phyloP scores from a whole-genome alignment of 1,140 invertebrate genomes.

The Campoletis sonorensis region DNA sequence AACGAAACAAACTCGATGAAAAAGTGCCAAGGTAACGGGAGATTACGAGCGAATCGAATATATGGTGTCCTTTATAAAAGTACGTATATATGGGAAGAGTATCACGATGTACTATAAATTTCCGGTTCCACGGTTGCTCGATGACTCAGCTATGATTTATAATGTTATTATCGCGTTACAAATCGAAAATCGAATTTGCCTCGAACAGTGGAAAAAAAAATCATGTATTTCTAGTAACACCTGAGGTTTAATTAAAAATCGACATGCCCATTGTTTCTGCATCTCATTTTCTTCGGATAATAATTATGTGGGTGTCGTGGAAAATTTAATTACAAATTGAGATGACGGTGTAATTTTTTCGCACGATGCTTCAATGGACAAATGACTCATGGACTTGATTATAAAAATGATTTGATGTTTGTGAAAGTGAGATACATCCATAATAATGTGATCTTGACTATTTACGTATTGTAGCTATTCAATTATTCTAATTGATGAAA shows the following conservation, averaged over 20 bases:
- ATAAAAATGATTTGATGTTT: too few relatives aligned
- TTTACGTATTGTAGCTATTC: too few relatives aligned
- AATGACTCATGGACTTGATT: too few relatives aligned
- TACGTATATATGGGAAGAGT: not conserved
- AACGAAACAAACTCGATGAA: slow-evolving; percentile 27
- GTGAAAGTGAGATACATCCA: too few relatives aligned
- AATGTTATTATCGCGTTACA: slow-evolving; percentile 11
- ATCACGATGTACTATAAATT: not conserved
- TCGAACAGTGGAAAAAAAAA: not conserved
- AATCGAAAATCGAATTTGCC: not conserved
- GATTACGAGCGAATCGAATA: slow-evolving; percentile 30
- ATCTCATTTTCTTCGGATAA: not conserved
- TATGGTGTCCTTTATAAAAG: not conserved
- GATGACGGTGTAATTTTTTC: too few relatives aligned
- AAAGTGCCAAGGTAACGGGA: slow-evolving; percentile 32
- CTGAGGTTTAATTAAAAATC: not conserved
- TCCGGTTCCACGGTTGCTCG: not conserved
- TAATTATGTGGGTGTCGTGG: not conserved
- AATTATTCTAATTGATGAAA: too few relatives aligned
- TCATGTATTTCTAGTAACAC: not conserved
- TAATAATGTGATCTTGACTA: too few relatives aligned
- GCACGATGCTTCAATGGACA: too few relatives aligned
- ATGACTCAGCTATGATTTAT: not conserved
- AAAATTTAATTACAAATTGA: not conserved
- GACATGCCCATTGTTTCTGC: not conserved